phyloP scores from a whole-genome alignment of 1,140 invertebrate genomes.

The Eumeta japonica region DNA sequence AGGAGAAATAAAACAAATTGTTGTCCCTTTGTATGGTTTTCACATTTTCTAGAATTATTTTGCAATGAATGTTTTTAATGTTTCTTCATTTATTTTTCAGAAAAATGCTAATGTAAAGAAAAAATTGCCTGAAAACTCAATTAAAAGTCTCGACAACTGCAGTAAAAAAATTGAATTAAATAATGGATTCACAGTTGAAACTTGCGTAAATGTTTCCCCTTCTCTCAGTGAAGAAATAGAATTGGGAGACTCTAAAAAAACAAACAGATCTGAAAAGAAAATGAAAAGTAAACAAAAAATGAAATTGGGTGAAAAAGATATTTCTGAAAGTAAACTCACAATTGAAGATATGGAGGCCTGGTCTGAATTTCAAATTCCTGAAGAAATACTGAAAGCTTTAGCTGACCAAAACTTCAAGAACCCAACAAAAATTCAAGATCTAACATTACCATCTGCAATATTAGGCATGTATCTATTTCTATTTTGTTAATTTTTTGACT shows the following conservation, averaged over 20 bases:
- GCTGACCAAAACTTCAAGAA: conserved; percentile 71
- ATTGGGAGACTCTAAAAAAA: no score
- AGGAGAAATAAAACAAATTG: no score
- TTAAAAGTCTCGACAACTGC: conserved; percentile 6
- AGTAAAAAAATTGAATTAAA: conserved; percentile 34
- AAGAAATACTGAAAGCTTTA: conserved; percentile 71
- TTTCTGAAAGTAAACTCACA: conserved; percentile 23
- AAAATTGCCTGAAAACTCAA: conserved; percentile 4
- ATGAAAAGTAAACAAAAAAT: conserved; percentile 12
- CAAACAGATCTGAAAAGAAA: conserved; percentile 8
- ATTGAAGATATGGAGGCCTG: conserved; percentile 65
- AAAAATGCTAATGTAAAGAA: conserved; percentile 6
- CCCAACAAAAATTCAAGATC: conserved; percentile 82
- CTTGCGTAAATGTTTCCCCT: conserved; percentile 24
- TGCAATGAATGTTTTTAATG: no score
- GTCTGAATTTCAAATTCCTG: conserved; percentile 70
- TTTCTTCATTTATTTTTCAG: no score
- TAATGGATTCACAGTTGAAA: conserved; percentile 38
- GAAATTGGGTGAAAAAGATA: conserved; percentile 30
- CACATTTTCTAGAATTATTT: no score
- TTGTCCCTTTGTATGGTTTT: no score
- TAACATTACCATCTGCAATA: conserved; percentile 82
- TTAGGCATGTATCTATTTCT: conserved; percentile 66
- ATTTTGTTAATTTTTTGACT: conserved; percentile 9
- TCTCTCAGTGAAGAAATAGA: conserved; percentile 24